Percentiles rank a stretch among this genome's conserved stretches.
Evolutionary conservation across 2,797 vertebrate species (phyloP).

Genomic region (Chloroceryle inda): DNA sequence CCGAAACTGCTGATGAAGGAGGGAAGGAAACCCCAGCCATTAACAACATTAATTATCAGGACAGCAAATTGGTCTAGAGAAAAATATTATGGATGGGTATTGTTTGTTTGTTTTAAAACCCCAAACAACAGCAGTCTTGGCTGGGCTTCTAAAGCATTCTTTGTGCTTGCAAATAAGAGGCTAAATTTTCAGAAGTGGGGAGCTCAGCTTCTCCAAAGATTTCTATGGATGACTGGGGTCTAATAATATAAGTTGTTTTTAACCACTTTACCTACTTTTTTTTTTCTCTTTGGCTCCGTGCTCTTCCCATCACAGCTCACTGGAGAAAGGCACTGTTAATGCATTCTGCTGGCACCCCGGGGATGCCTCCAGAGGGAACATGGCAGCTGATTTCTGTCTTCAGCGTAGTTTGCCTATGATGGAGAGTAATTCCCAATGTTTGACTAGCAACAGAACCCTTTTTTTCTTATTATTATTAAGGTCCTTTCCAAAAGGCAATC

Average conservation of each 20-base stretch:
- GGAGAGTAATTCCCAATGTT: constrained; percentile 40
- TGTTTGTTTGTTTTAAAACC: neutral
- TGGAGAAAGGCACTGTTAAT: neutral
- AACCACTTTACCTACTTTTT: constrained; percentile 32
- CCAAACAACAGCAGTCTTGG: neutral
- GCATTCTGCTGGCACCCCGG: neutral
- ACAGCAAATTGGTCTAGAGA: neutral
- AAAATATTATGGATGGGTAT: neutral
- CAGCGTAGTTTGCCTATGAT: neutral
- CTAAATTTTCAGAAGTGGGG: neutral
- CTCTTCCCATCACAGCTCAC: constrained; percentile 16
- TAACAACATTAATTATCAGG: constrained; percentile 21
- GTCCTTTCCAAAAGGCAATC: neutral
- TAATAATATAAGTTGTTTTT: constrained; percentile 39
- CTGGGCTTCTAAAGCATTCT: neutral
- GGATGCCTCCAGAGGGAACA: neutral
- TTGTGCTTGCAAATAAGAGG: neutral
- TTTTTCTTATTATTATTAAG: neutral
- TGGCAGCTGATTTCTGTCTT: neutral
- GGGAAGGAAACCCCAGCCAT: neutral
- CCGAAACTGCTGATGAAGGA: constrained; percentile 33
- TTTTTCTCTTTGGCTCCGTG: neutral
- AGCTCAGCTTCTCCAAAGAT: constrained; percentile 4
- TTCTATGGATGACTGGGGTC: neutral
- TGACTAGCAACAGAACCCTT: constrained; percentile 5